These are phyloP conservation scores for Heliconius hortense DNA, from an alignment of 2,888 invertebrate species.

Conservation along the genomic window DNA sequence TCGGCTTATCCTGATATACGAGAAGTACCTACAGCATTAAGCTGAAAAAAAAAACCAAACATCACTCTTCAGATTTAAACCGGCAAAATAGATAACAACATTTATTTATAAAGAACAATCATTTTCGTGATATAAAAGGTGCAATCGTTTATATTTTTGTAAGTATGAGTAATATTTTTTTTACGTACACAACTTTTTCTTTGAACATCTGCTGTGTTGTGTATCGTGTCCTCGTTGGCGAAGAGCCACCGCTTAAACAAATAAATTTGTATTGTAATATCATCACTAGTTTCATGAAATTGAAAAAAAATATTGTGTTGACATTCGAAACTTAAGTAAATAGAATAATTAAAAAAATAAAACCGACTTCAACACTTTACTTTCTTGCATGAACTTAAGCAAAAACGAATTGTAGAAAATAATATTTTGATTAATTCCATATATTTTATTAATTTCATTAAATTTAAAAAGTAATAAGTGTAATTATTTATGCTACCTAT, in stretches of 20 bases:
- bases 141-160: constrained; percentile 1
- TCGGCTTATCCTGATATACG: neutral
- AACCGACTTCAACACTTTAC: too few relatives aligned
- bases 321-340: neutral
- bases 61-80: neutral
- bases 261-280: constrained; percentile 8
- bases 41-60: too few relatives aligned
- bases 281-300: neutral
- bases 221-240: constrained; percentile 28
- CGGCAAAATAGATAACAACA: too few relatives aligned
- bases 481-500: too few relatives aligned
- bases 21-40: neutral
- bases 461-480: too few relatives aligned
- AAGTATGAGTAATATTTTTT: constrained; percentile 24
- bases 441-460: too few relatives aligned
- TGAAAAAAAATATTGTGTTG: constrained; percentile 1
- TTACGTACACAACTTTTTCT: constrained; percentile 1
- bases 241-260: constrained; percentile 14
- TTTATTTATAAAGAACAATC: neutral
- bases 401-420: too few relatives aligned
- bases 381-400: too few relatives aligned
- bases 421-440: too few relatives aligned
- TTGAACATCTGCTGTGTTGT: constrained; percentile 21
- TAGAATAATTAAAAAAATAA: neutral
- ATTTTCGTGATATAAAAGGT: neutral